Base-by-base conservation (phyloP, 2,888 invertebrate genomes). In the Dicyrtoma fusca region DNA sequence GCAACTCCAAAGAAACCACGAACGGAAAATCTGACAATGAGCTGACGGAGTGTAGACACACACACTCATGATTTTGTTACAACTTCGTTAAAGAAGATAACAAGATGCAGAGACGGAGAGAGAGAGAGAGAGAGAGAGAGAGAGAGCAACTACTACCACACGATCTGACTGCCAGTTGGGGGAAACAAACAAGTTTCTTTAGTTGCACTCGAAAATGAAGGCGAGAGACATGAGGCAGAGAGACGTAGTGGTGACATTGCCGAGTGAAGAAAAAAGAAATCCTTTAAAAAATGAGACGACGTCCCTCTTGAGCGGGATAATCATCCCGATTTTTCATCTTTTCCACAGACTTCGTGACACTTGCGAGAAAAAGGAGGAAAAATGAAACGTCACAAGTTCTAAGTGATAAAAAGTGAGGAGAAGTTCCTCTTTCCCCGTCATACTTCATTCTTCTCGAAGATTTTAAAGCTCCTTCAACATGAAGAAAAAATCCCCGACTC, bases 281-380 rank as follows among this genome's bases (percentile, higher is more conserved):
- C 75, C 74, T 63, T 73, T 75, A 77, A 77, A 76, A 76, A 76
- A 76, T 77, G 64, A 47, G 65, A 65, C 51, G 77, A 77, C 74
- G 74, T 73, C 64, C 74, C 74, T 70, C 75, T 74, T 72, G 72
- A 76, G 61, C n/a, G 45, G 74, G 78, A 78, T 78, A 78, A 78
- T 78, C 76, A 78, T 76, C 64, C 76, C 65, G 65, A 76, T 76
- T 76, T 78, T 78, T 75, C 75, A 75, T 75, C 74, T 77, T 71
- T 65, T 68, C 64, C 66, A 47, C 61, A 62, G 49, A 71, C 71
- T 66, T 70, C 68, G 72, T 77, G 74, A 74, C 75, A 75, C 66
- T 75, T 62, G 61, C 3, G 57, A 63, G 64, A 26, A 23, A 69
- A 23, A 44, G 53, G 57, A 61, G 66, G 65, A 69, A 72, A 73